Evolutionary conservation across 2,888 invertebrate genomes (phyloP).

Genomic region (Lasioglossum pauxillum): DNA sequence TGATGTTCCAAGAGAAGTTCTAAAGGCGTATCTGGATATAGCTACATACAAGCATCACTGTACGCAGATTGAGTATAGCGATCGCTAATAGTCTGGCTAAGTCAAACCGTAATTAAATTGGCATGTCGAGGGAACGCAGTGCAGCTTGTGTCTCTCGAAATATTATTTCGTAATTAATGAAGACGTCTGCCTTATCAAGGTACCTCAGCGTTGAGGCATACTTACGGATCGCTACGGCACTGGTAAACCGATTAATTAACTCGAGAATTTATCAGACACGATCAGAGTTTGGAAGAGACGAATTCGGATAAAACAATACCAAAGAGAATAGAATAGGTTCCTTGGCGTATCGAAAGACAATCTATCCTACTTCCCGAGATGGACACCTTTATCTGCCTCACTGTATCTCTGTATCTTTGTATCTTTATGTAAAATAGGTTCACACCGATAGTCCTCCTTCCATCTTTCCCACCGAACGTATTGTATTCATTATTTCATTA

Average conservation of each 20-base stretch:
- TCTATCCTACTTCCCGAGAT: conserved; percentile 6
- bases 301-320: conserved; percentile 22
- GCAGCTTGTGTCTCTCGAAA: neutral
- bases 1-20: neutral
- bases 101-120: conserved; percentile 29
- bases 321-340: neutral
- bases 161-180: conserved; percentile 52
- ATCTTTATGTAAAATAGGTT: neutral
- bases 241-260: conserved; percentile 58
- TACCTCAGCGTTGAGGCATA: conserved; percentile 16
- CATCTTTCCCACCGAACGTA: neutral
- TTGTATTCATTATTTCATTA: neutral
- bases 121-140: neutral
- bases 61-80: neutral
- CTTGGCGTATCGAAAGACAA: neutral
- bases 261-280: conserved; percentile 30
- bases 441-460: neutral
- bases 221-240: neutral
- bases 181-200: conserved; percentile 40
- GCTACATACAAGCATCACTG: too few relatives aligned
- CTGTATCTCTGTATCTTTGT: neutral
- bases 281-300: conserved; percentile 4
- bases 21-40: neutral
- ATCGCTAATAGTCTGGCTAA: neutral
- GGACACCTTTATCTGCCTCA: neutral